Conservation (phyloP, 1,140 invertebrate genomes). For the Lycorma delicatula region DNA sequence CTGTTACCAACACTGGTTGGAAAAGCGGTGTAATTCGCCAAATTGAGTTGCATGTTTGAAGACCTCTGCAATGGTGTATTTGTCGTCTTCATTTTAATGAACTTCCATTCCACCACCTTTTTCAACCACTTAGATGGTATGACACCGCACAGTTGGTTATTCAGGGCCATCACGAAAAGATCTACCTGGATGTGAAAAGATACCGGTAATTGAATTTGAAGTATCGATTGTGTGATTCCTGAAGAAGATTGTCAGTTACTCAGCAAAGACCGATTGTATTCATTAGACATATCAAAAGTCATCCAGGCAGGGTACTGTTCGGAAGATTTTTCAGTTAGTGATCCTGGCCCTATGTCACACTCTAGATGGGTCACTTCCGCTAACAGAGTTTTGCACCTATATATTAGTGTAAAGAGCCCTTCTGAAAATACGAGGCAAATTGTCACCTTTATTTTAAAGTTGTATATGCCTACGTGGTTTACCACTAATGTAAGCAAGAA, state of each 20-base stretch:
- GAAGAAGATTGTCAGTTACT: slow-evolving; percentile 21
- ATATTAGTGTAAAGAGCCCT: slow-evolving; percentile 27
- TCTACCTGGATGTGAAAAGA: slow-evolving; percentile 24
- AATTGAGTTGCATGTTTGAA: slow-evolving; percentile 21
- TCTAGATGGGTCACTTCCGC: slow-evolving; percentile 33
- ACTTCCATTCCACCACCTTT: slow-evolving; percentile 29
- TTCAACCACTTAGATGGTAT: slow-evolving; percentile 27
- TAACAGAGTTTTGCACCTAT: slow-evolving; percentile 30
- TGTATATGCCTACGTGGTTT: slow-evolving; percentile 35
- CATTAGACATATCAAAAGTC: slow-evolving; percentile 26
- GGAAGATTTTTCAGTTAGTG: slow-evolving; percentile 27
- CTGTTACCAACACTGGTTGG: slow-evolving; percentile 29
- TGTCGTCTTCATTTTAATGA: slow-evolving; percentile 31
- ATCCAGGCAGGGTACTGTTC: slow-evolving; percentile 26
- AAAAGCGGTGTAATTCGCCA: slow-evolving; percentile 27
- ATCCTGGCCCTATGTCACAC: slow-evolving; percentile 33
- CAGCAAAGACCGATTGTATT: slow-evolving; percentile 31
- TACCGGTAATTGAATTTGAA: slow-evolving; percentile 22
- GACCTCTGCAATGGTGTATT: slow-evolving; percentile 27
- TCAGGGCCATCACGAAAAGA: slow-evolving; percentile 27
- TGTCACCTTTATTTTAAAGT: slow-evolving; percentile 30
- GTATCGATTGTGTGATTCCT: slow-evolving; percentile 17
- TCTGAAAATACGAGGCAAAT: slow-evolving; percentile 24
- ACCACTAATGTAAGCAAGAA: slow-evolving; percentile 28
- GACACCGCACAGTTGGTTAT: slow-evolving; percentile 26